Evolutionary conservation across 2,113 vertebrate species (phyloP), one percentile per base, ranked within the genome.

Genomic region (Microtus richardsoni): DNA sequence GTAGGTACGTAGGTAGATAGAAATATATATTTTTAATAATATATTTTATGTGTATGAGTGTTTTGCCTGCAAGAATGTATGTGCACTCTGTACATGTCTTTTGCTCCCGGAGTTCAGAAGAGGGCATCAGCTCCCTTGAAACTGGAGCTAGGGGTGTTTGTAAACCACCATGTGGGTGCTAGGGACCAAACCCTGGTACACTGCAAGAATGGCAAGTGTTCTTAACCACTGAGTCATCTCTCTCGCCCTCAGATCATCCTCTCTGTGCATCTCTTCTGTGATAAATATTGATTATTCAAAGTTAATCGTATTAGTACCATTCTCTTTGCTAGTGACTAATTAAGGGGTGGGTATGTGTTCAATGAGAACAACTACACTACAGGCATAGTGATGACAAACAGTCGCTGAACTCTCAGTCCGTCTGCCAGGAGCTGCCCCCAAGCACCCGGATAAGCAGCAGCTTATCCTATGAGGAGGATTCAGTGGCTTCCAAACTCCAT

Each of bases 271-370:
- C 36, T 36, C 60, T 83, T 96, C 52, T 82, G 47, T 58, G 28
- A 85, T 44, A 93, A 88, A 88, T 71, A 77, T n/a, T 82, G 28
- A 74, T 60, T 92, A 26, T 54, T 92, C 91, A 91, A 93, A 94
- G 26, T 3, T 49, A 84, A n/a, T 93, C n/a, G 30, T 10, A 30
- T 36, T 75, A 80, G 92, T 24, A 28, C 14, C 19, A 8, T 94
- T 93, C 47, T 17, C 8, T 86, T 88, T 68, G 64, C 54, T 52
- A 89, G 14, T 88, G 68, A 71, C 94, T 85, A 77, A 75, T 66
- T 70, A 92, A 92, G 39, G 16, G 33, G 5, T 47, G 24, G 33
- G 26, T 66, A 58, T 21, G 33, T 30, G 44, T 33, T 91, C 60
- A 82, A 5, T 58, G 26, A 86, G 49, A n/a, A 71, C 64, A 60